Evolutionary conservation across 2,888 invertebrate genomes (phyloP), one percentile per base, ranked within the genome.

Genomic region (Scotopteryx bipunctaria): DNA sequence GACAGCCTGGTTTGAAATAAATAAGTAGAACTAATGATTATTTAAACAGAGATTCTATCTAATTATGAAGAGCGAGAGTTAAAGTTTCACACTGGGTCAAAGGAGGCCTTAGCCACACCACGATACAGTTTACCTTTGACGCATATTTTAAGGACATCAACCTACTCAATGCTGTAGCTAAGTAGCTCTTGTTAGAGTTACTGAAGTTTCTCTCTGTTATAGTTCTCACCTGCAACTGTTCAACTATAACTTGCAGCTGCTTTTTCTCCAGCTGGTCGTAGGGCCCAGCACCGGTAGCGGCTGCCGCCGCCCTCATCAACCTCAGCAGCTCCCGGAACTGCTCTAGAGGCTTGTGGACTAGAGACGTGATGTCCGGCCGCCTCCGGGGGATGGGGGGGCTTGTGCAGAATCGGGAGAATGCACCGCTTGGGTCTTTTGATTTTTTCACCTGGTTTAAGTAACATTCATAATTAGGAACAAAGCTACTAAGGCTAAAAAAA

Each of bases 261-360:
- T 90, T 88, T 61, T 89, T 89, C 58, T 89, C 90, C 1, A 89
- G 70, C 67, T 86, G 87, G 41, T 90, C 89, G 27, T 89, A 88
- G 0, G 87, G 87, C 0, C 88, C 88, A 1, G 81, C 77, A 2
- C 87, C 86, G 3, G 54, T 77, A 0, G 84, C 76, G 0, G 83
- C 75, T 0, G 83, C 86, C 0, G 91, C 91, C 0, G 90, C 73
- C 44, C 90, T 71, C 83, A 91, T 88, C 46, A 91, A 73, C 65
- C 91, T 73, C 40, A 91, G 67, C 23, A 91, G 73, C 53, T 91
- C 91, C 6, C 91, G 71, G 69, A 91, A 91, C 87, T 97, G 96
- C 81, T 97, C 96, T 64, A 97, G 80, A 0, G 97, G 97, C 71
- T 96, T 94, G 78, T 97, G 95, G 55, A 97, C 93, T 62, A 97